Base-by-base conservation (phyloP, 2,797 vertebrate species). In the Apogon talboti region DNA sequence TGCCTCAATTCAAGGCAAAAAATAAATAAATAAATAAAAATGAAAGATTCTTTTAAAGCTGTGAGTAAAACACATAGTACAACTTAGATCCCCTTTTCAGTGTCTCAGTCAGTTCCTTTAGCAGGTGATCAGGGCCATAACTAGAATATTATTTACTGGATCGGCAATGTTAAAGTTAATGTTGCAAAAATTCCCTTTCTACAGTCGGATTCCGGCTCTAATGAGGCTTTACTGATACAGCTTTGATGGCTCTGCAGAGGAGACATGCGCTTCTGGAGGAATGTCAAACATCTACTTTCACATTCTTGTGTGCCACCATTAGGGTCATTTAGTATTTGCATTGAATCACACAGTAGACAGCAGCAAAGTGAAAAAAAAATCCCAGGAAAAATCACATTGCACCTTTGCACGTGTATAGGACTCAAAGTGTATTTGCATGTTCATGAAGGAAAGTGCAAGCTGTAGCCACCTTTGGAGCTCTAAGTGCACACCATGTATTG, bases 121-220 rank as follows among this genome's bases (percentile, higher is more conserved):
- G 83, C 71, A 88, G 79, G 88, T 83, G 89, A 91, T 85, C 90
- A 83, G 75, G 82, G 81, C 90, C 91, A 82, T 92, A 94, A 93
- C 88, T 88, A 88, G 92, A 94, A 92, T 89, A 93, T 93, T 95
- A 96, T 96, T 96, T 95, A 96, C 93, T 81, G 78, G 92, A 91
- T 93, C 93, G 92, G 84, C 91, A 93, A 92, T 83, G 59, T 93
- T 94, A 92, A 95, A 96, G 92, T 95, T 95, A 96, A 96, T 95
- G 95, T 95, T 93, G 84, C 94, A 94, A 91, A 92, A 92, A 92
- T 94, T 87, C 90, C 86, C 64, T 92, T 93, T 94, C 91, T 93
- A 83, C 93, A 94, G 92, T 93, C 75, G 82, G 89, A 93, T 94
- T 94, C 84, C 71, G 71, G 74, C 91, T 91, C 88, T 95, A 96